Conservation (phyloP, 2,888 invertebrate genomes). For the Acrobasis repandana region DNA sequence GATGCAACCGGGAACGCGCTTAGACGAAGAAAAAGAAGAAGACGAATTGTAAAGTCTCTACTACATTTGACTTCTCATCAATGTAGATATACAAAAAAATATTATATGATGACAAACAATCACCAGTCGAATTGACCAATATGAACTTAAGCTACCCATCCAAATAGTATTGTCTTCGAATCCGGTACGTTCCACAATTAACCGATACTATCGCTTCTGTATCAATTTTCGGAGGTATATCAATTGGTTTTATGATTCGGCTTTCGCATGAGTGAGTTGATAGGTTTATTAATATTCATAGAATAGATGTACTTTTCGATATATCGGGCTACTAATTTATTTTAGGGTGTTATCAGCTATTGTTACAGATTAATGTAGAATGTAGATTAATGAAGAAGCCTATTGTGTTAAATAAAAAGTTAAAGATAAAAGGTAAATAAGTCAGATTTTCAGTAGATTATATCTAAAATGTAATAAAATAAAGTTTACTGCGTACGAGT, state of each 20-base stretch:
- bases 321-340: slow-evolving; percentile 8
- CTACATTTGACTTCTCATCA: too few species aligned
- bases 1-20: too few species aligned
- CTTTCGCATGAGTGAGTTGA: slow-evolving; percentile 18
- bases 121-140: neutral
- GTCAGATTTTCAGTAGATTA: too few species aligned
- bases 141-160: neutral
- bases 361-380: neutral
- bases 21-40: too few species aligned
- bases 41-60: too few species aligned
- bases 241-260: slow-evolving; percentile 13
- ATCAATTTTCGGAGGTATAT: slow-evolving; percentile 19
- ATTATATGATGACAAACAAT: neutral
- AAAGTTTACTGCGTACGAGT: too few species aligned
- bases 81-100: too few species aligned
- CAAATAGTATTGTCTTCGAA: slow-evolving; percentile 20
- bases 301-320: slow-evolving; percentile 15
- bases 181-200: slow-evolving; percentile 21
- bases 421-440: neutral
- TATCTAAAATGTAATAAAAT: too few species aligned
- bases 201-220: slow-evolving; percentile 11
- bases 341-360: slow-evolving; percentile 3
- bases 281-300: slow-evolving; percentile 20
- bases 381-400: too few species aligned
- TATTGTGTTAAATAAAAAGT: slow-evolving; percentile 19